Percentiles rank a stretch among this genome's conserved stretches.
Evolutionary conservation across 2,113 vertebrate genomes (phyloP).

Genomic region (Narcine bancroftii): DNA sequence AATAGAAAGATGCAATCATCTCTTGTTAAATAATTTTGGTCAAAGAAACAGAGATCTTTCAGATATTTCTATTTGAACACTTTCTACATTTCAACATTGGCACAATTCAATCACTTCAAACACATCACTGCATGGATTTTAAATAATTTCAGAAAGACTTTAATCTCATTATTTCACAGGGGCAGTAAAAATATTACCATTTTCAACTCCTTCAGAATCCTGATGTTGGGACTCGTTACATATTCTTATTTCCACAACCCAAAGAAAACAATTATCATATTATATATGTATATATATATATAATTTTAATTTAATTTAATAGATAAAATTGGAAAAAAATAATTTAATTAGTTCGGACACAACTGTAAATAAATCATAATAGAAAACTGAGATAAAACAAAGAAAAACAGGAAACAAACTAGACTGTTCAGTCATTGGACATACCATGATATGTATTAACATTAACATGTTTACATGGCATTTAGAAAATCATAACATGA

Average conservation of each 20-base stretch:
- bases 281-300: neutral
- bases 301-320: neutral
- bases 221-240: neutral
- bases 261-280: neutral
- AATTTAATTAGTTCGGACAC: neutral
- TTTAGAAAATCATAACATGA: too few relatives aligned
- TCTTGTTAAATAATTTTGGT: conserved; percentile 3
- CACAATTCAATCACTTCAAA: neutral
- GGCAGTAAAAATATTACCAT: neutral
- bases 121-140: neutral
- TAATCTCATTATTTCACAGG: too few relatives aligned
- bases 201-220: neutral
- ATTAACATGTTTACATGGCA: too few relatives aligned
- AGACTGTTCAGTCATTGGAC: too few relatives aligned
- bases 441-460: too few relatives aligned
- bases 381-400: too few relatives aligned
- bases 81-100: conserved; percentile 7
- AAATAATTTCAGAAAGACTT: neutral
- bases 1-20: neutral
- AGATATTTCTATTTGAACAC: neutral
- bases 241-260: neutral
- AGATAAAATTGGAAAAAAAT: neutral
- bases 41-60: neutral
- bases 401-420: too few relatives aligned
- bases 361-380: neutral